These are phyloP conservation scores for Daboia siamensis DNA, from an alignment of 2,113 vertebrate genomes.

Conservation along the genomic window DNA sequence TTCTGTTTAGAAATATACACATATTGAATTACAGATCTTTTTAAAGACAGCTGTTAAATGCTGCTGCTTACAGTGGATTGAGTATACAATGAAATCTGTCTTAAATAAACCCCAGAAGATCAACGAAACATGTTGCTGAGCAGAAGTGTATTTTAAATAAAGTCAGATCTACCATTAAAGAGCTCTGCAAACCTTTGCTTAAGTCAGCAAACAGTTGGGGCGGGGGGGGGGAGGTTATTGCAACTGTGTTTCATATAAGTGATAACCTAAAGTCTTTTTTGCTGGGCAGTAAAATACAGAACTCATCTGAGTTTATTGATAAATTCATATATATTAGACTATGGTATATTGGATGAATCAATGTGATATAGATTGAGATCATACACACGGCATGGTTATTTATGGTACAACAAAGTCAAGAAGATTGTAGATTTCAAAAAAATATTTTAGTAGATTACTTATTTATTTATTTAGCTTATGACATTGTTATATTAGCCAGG, in stretches of 20 bases:
- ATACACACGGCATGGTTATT: not conserved
- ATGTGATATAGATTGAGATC: accelerated
- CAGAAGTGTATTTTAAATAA: constrained; percentile 12
- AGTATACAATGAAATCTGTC: constrained; percentile 6
- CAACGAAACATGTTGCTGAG: not conserved
- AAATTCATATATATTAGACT: not conserved
- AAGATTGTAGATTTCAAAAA: not conserved
- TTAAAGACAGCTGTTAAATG: not conserved
- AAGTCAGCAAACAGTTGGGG: not conserved
- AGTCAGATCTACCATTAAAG: constrained; percentile 14
- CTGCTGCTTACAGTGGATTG: constrained; percentile 4
- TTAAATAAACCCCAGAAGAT: not conserved
- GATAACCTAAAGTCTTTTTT: not conserved
- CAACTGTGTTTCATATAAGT: not conserved
- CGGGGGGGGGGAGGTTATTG: not conserved
- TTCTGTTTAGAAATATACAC: not conserved
- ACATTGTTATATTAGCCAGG: not conserved
- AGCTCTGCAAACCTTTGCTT: constrained; percentile 11
- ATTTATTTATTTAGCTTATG: not conserved
- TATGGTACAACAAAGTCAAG: not conserved
- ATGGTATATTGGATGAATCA: not conserved
- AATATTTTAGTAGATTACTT: not conserved
- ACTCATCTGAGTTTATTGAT: not conserved
- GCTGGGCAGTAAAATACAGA: not conserved
- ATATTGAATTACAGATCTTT: not conserved